A percentile compares a stretch with the other conserved stretches of the same genome.
Conservation (phyloP, 1,140 invertebrate genomes). For the Dolichoris vasculosae region DNA sequence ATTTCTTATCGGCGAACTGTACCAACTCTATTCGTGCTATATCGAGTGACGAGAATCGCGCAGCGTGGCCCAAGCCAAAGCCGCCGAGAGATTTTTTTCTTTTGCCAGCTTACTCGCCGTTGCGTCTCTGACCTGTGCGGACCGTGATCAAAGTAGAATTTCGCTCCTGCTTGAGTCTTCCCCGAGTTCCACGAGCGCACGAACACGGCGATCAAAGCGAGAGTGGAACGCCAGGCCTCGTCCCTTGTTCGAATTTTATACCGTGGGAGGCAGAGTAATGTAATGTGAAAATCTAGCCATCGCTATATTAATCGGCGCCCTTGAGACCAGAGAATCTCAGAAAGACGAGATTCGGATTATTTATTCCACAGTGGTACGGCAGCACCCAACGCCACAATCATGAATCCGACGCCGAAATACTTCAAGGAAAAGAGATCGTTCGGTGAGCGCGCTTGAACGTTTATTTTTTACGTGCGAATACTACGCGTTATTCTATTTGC, state of each 20-base stretch:
- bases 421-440: slow-evolving; percentile 68
- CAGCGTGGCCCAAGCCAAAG: background rate
- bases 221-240: too few species aligned
- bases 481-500: background rate
- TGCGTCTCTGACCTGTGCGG: background rate
- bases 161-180: background rate
- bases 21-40: background rate
- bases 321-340: too few species aligned
- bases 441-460: slow-evolving; percentile 55
- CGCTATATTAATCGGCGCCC: background rate
- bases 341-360: background rate
- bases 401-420: slow-evolving; percentile 62
- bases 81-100: background rate
- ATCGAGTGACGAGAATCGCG: background rate
- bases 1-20: background rate
- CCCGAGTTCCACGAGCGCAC: too few species aligned
- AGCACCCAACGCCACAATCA: slow-evolving; percentile 44
- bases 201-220: background rate
- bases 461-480: background rate
- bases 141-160: background rate
- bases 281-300: background rate
- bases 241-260: background rate
- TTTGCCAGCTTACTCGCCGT: background rate
- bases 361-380: background rate
- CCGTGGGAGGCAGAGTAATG: slow-evolving; percentile 2